Evolutionary conservation across 2,113 vertebrate species (phyloP).

Genomic region (Nibea albiflora): DNA sequence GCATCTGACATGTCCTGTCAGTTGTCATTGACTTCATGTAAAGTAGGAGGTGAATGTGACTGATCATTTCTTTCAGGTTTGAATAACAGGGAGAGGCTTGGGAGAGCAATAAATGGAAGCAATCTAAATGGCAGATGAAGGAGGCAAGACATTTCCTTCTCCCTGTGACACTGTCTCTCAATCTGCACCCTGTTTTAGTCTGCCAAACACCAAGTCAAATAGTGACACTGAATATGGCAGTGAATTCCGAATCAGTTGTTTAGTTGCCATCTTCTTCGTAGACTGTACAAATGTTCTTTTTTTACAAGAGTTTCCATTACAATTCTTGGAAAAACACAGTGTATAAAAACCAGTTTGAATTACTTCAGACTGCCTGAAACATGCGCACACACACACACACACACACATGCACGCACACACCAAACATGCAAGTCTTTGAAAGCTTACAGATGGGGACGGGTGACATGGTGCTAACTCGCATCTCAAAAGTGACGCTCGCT

Average conservation of each 20-base stretch:
- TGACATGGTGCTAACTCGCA: slow-evolving; percentile 83
- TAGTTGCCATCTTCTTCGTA: slow-evolving; percentile 71
- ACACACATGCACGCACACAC: slow-evolving; percentile 25
- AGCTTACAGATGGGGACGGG: slow-evolving; percentile 84
- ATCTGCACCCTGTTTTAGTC: slow-evolving; percentile 73
- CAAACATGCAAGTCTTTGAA: slow-evolving; percentile 54
- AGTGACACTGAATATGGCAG: slow-evolving; percentile 79
- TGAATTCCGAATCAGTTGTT: slow-evolving; percentile 76
- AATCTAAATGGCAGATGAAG: slow-evolving; percentile 64
- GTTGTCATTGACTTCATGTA: slow-evolving; percentile 11
- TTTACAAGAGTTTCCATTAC: slow-evolving; percentile 51
- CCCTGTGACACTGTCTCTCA: slow-evolving; percentile 77
- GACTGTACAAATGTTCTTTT: slow-evolving; percentile 75
- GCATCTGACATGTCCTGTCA: slow-evolving; percentile 45
- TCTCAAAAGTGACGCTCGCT: slow-evolving; percentile 82
- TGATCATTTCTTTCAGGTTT: slow-evolving; percentile 42
- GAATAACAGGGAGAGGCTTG: slow-evolving; percentile 18
- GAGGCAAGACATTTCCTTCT: slow-evolving; percentile 69
- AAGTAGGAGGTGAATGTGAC: slow-evolving; percentile 27
- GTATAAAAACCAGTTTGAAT: slow-evolving; percentile 42
- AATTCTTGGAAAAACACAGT: slow-evolving; percentile 45
- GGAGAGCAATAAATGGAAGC: slow-evolving; percentile 24
- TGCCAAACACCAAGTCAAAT: slow-evolving; percentile 80
- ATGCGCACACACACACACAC: slow-evolving; percentile 15
- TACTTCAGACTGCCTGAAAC: slow-evolving; percentile 42